These are phyloP conservation scores for Trematomus bernacchii DNA, from an alignment of 2,797 vertebrate species.

Conservation along the genomic window DNA sequence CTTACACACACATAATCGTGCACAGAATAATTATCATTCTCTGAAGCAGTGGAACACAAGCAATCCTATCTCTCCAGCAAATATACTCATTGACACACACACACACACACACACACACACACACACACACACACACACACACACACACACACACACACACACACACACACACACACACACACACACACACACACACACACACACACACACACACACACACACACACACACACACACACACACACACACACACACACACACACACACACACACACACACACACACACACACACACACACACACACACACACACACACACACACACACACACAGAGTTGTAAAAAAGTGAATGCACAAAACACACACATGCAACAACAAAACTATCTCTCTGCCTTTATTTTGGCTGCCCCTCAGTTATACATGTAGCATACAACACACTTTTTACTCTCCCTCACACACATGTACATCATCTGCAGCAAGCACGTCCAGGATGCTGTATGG, in stretches of 20 bases:
- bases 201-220: too few relatives aligned
- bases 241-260: neutral
- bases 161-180: too few relatives aligned
- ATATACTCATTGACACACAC: neutral
- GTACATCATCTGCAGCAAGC: slow-evolving; percentile 16
- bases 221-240: too few relatives aligned
- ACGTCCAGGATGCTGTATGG: slow-evolving; percentile 43
- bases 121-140: neutral
- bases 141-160: too few relatives aligned
- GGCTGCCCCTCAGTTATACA: slow-evolving; percentile 40
- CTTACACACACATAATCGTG: neutral
- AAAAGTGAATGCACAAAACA: slow-evolving; percentile 31
- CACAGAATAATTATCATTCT: slow-evolving; percentile 43
- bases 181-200: too few relatives aligned
- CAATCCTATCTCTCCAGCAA: slow-evolving; percentile 8
- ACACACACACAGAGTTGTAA: neutral
- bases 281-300: too few relatives aligned
- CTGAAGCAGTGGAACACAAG: slow-evolving; percentile 25
- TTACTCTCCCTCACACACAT: slow-evolving; percentile 1
- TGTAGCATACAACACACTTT: slow-evolving; percentile 24
- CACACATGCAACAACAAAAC: slow-evolving; percentile 34
- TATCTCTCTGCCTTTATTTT: slow-evolving; percentile 46
- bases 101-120: neutral
- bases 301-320: too few relatives aligned
- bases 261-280: too few relatives aligned